These are phyloP conservation scores for Siphamia tubifer DNA, from an alignment of 2,113 vertebrate species.

Conservation along the genomic window DNA sequence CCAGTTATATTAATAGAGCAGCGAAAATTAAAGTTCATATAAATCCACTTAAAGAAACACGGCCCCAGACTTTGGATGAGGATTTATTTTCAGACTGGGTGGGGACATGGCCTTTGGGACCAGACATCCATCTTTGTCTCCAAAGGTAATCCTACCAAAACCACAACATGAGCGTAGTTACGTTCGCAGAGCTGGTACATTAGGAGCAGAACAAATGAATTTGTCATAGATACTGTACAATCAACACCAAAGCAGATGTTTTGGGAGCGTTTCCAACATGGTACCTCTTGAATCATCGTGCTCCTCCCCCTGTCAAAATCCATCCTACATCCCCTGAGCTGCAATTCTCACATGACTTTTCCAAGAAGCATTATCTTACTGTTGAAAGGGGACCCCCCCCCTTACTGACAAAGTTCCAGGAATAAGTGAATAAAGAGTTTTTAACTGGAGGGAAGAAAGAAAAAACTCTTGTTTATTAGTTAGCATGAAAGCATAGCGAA, in stretches of 20 bases:
- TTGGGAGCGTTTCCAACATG: neutral
- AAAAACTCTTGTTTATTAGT: neutral
- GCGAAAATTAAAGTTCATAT: neutral
- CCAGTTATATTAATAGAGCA: constrained; percentile 10
- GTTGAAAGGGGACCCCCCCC: constrained; percentile 3
- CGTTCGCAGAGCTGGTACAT: neutral
- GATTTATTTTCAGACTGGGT: constrained; percentile 39
- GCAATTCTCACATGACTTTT: constrained; percentile 26
- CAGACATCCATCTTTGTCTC: constrained; percentile 37
- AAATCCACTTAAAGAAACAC: constrained; percentile 26
- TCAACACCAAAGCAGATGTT: constrained; percentile 32
- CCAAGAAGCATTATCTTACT: constrained; percentile 39
- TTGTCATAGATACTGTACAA: constrained; percentile 22
- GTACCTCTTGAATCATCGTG: constrained; percentile 33
- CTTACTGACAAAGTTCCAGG: constrained; percentile 19
- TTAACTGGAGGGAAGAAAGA: neutral
- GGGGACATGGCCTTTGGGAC: constrained; percentile 23
- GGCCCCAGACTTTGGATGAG: constrained; percentile 7
- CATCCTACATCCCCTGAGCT: constrained; percentile 15
- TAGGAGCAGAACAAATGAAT: neutral
- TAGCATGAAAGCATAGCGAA: neutral
- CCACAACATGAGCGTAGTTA: constrained; percentile 16
- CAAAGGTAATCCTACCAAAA: constrained; percentile 23
- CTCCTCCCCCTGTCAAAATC: constrained; percentile 34
- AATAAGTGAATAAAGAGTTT: constrained; percentile 3